Conservation (phyloP, 2,113 vertebrate species). For the Aleadryas rufinucha region DNA sequence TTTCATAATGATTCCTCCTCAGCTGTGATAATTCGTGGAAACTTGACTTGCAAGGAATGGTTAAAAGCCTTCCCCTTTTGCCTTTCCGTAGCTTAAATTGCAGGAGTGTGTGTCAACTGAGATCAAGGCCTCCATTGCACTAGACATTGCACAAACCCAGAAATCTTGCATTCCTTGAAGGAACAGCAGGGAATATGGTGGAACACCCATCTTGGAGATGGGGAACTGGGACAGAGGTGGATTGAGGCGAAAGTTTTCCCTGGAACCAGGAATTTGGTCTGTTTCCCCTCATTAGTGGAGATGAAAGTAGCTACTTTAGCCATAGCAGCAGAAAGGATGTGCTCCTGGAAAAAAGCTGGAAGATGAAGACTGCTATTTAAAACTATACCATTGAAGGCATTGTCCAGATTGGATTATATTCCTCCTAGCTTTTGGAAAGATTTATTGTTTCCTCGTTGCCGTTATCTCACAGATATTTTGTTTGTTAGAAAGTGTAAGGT, state of each 20-base stretch:
- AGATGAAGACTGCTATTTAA: not conserved
- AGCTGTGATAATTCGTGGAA: not conserved
- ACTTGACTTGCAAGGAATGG: not conserved
- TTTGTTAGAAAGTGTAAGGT: not conserved
- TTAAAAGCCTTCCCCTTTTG: not conserved
- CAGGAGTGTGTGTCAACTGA: not conserved
- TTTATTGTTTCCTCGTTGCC: not conserved
- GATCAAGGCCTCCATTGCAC: not conserved
- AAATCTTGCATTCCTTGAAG: not conserved
- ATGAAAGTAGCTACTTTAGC: not conserved
- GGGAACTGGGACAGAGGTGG: not conserved
- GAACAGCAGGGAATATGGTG: not conserved
- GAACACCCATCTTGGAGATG: not conserved
- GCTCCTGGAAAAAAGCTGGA: not conserved
- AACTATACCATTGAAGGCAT: not conserved
- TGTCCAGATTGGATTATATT: not conserved
- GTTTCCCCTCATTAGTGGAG: not conserved
- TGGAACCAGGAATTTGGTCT: not conserved
- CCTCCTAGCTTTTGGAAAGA: not conserved
- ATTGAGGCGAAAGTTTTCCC: not conserved
- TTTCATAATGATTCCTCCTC: not conserved
- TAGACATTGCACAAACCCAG: not conserved
- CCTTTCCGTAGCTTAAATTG: not conserved
- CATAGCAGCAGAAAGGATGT: not conserved
- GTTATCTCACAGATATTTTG: not conserved